Evolutionary conservation across 2,797 vertebrate species (phyloP), one percentile per base, ranked within the genome.

Genomic region (Melanotaenia nigrans): DNA sequence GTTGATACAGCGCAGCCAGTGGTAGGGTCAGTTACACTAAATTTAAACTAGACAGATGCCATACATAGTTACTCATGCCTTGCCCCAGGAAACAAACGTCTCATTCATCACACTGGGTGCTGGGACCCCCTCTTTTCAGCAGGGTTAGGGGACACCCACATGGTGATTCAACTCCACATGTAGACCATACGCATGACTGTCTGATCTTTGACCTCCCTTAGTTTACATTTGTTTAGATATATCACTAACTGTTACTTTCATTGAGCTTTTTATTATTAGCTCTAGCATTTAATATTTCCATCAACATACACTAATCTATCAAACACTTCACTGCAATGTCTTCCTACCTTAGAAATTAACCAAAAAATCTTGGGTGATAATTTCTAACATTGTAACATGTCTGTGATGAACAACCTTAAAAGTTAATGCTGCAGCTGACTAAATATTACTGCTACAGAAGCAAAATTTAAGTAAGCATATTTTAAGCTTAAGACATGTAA

Each of bases 21-120:
- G 69, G 85, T 90, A 93, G 93, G 89, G 95, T 94, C 85, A 91
- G 94, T 95, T 95, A 94, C 94, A 94, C 95, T 95, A 94, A 95
- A 95, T 95, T 95, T 95, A 95, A 95, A 95, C 94, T 93, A 95
- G 93, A 95, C 93, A 95, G 94, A 95, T 96, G 93, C 94, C 94
- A 91, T 88, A 90, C 94, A 95, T 95, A 92, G 90, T 92, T 94
- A 92, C 92, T 94, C 87, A 88, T 93, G 93, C 94, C 93, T 93
- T 89, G 61, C 92, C 92, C 94, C 70, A 35, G 89, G 87, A 93
- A 95, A 95, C 92, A 94, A 94, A 93, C 79, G 85, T 91, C 91
- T 92, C 88, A 90, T 92, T 92, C 93, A 93, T 89, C 89, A 88
- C 83, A 54, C 72, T 69, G 71, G 78, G 74, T 79, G 85, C 75